phyloP scores from a whole-genome alignment of 2,888 invertebrate species.

The Cancer borealis region DNA sequence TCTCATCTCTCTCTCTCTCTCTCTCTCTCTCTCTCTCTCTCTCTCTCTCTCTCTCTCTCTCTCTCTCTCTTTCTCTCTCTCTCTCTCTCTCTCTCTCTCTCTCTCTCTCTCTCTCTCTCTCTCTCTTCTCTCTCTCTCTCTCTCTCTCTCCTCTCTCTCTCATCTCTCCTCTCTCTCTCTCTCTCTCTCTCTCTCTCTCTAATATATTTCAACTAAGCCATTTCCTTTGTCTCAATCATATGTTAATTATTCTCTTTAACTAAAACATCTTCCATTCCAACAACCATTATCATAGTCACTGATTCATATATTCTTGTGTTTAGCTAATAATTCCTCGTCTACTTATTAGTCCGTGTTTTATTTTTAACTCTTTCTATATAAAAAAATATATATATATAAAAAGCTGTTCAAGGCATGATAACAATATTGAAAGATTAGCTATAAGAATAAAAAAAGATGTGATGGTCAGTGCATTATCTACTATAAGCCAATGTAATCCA shows the following conservation, averaged over 20 bases:
- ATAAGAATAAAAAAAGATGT: too few relatives aligned
- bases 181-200: background rate
- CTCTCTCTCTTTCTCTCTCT: background rate
- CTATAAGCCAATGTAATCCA: too few relatives aligned
- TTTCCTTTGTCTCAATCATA: background rate
- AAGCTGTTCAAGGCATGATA: too few relatives aligned
- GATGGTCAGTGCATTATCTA: too few relatives aligned
- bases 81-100: constrained; percentile 25
- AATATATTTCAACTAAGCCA: background rate
- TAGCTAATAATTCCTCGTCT: background rate
- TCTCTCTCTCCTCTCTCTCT: background rate
- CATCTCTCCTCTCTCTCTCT: background rate
- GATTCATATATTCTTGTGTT: background rate
- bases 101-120: constrained; percentile 40
- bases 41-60: background rate
- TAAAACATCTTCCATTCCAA: background rate
- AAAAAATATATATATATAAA: too few relatives aligned
- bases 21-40: background rate
- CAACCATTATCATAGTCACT: background rate
- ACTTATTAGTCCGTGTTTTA: background rate
- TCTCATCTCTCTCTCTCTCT: constrained; percentile 36
- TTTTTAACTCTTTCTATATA: background rate
- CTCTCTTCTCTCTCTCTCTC: constrained; percentile 37
- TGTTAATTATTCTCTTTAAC: background rate
- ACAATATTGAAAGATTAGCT: too few relatives aligned